These are phyloP conservation scores for Pachyuromys duprasi DNA, from an alignment of 2,797 vertebrate genomes.

Conservation along the genomic window DNA sequence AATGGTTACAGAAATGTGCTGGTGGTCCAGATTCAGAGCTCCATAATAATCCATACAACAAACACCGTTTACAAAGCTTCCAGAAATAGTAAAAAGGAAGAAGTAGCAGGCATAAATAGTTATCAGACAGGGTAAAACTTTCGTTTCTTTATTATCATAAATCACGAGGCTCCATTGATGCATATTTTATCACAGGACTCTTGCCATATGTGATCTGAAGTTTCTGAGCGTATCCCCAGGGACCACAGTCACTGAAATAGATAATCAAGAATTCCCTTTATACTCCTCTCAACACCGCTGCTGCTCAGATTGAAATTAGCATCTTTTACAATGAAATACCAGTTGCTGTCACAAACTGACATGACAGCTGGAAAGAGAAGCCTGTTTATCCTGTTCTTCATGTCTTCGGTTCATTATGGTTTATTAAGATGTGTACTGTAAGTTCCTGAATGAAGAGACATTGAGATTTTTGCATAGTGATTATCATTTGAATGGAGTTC, in stretches of 20 bases:
- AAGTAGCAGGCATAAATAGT: conserved; percentile 81
- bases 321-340: conserved; percentile 89
- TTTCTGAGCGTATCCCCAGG: conserved; percentile 83
- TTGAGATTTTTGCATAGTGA: conserved; percentile 40
- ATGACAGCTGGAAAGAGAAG: conserved; percentile 85
- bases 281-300: conserved; percentile 82
- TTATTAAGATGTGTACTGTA: conserved; percentile 80
- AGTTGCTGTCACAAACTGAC: conserved; percentile 87
- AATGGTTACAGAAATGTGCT: conserved; percentile 33
- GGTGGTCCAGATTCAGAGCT: neutral
- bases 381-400: conserved; percentile 85
- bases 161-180: conserved; percentile 86
- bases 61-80: neutral
- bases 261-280: conserved; percentile 90
- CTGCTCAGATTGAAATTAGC: conserved; percentile 88
- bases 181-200: conserved; percentile 89
- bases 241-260: conserved; percentile 85
- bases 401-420: conserved; percentile 72
- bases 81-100: conserved; percentile 61
- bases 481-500: conserved; percentile 70
- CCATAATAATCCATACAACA: conserved; percentile 38
- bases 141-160: conserved; percentile 86
- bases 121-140: conserved; percentile 83
- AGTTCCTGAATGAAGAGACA: conserved; percentile 74
- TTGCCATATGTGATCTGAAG: conserved; percentile 88